These are phyloP conservation scores for Mus spicilegus DNA, from an alignment of 2,113 vertebrate species.

Conservation along the genomic window DNA sequence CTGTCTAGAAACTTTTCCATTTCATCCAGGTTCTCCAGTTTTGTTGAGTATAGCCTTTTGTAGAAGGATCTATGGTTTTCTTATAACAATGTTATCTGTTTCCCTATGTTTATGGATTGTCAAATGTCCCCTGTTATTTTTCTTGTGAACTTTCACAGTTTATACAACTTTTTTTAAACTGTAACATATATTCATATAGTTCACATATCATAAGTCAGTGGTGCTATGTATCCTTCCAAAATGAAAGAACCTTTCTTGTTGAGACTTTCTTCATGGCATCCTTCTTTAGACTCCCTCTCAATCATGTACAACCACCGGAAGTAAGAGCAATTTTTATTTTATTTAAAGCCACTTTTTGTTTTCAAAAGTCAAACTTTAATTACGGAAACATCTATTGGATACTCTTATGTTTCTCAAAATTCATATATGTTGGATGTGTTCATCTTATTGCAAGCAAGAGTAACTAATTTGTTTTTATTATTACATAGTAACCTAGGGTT, in stretches of 20 bases:
- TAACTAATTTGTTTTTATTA: background rate
- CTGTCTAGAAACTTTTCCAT: too few relatives aligned
- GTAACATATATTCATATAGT: background rate
- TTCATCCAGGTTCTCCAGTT: too few relatives aligned
- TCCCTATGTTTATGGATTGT: background rate
- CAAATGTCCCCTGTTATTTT: constrained; percentile 7
- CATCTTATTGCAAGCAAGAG: background rate
- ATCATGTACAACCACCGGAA: too few relatives aligned
- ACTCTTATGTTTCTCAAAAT: background rate
- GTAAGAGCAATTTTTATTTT: background rate
- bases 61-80: background rate
- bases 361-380: background rate
- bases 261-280: background rate
- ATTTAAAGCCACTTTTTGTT: background rate
- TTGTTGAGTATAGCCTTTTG: too few relatives aligned
- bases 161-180: background rate
- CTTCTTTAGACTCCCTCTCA: background rate
- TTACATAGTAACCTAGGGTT: rapidly evolving
- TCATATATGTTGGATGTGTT: background rate
- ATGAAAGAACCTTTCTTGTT: background rate
- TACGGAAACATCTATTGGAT: too few relatives aligned
- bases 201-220: background rate
- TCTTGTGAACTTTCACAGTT: background rate
- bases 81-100: background rate
- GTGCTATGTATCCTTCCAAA: background rate